Base-by-base conservation (phyloP, 2,113 vertebrate species). In the Gambusia holbrooki region DNA sequence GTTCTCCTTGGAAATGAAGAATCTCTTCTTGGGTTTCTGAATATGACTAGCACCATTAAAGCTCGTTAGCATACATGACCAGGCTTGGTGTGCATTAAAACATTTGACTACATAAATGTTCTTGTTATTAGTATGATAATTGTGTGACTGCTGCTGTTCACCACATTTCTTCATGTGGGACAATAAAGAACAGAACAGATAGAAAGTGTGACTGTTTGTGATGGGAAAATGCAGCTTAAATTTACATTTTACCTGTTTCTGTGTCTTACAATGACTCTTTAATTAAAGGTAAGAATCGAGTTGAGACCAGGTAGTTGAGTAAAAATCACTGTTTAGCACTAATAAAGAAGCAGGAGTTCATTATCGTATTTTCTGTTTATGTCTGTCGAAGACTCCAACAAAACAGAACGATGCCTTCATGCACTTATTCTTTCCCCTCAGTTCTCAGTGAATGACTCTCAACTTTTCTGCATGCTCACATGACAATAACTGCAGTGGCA, bases 361-460 rank as follows among this genome's bases (percentile, higher is more conserved):
- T 66, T 79, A 83, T 76, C 71, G 54, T 65, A 69, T 77, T 82
- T 80, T 80, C 51, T 42, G 63, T 60, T 79, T 48, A 79, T 88
- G 74, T 78, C 61, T 62, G 60, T 65, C 71, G 19, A 25, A 58
- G 32, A 40, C 67, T 29, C 4, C 28, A 63, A 40, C 67, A 71
- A 64, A 77, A 54, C 51, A 11, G 51, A 58, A 9, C 5, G 8
- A n/a, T 58, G 51, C 51, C 7, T 58, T 9, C 51, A 2, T n/a
- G 10, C 51, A 58, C 51, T 1, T n/a, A 58, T 58, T 58, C 14
- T 3, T 42, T 15, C 40, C 40, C 14, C 40, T 42, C 40, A 42
- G 3, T 54, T 10, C 51, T 48, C 7, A 58, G 25, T n/a, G 19
- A 85, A 85, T 77, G 66, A 74, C 65, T 89, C 77, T 78, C 32